Evolutionary conservation across 2,888 invertebrate species (phyloP).

Genomic region (Agrotis puta): DNA sequence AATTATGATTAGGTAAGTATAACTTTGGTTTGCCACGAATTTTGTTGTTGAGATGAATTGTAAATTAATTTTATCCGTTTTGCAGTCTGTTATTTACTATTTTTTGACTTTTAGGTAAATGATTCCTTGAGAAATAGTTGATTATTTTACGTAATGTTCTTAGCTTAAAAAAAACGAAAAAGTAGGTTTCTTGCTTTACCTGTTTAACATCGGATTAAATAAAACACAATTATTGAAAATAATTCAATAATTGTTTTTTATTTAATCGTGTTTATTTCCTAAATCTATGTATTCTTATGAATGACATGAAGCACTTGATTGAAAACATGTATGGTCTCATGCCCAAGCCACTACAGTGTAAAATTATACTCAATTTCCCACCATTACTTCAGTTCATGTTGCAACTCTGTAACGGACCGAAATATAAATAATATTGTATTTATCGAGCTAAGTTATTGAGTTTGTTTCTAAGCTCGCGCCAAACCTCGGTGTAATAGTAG

Average conservation of each 20-base stretch:
- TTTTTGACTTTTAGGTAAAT: conserved; percentile 19
- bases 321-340: not conserved
- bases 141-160: not conserved
- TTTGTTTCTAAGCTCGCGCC: conserved; percentile 8
- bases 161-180: not conserved
- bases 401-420: conserved; percentile 14
- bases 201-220: not conserved
- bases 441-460: conserved; percentile 29
- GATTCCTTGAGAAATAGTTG: conserved; percentile 13
- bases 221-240: too few species aligned
- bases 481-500: conserved; percentile 49
- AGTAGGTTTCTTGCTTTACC: not conserved
- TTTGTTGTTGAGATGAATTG: conserved; percentile 16
- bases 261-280: too few species aligned
- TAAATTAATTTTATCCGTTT: conserved; percentile 13
- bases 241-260: too few species aligned
- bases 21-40: conserved; percentile 18
- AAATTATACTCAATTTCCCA: not conserved
- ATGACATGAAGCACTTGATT: not conserved
- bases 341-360: not conserved
- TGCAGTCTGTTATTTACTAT: conserved; percentile 23
- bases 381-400: not conserved
- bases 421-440: conserved; percentile 34
- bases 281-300: not conserved
- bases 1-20: conserved; percentile 31